These are phyloP conservation scores for Mimumesa dahlbomi DNA, from an alignment of 2,888 invertebrate genomes.

Conservation along the genomic window DNA sequence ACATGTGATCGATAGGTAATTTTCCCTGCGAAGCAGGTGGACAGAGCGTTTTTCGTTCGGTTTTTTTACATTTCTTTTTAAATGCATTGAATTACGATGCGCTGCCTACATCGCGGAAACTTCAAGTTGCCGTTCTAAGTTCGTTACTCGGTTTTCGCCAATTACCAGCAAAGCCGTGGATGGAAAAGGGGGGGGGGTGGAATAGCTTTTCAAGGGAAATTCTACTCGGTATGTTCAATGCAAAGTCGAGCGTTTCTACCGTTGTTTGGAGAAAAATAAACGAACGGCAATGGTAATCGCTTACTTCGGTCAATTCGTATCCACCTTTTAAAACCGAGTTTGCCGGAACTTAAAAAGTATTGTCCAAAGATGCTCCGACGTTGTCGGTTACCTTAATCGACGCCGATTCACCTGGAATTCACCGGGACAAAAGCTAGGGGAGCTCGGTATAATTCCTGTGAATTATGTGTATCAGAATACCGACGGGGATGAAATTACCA, in stretches of 20 bases:
- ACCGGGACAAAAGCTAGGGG: slow-evolving; percentile 24
- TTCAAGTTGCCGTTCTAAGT: slow-evolving; percentile 40
- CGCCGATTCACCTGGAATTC: slow-evolving; percentile 39
- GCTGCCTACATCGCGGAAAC: no score
- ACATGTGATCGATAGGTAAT: no score
- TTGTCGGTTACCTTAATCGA: slow-evolving; percentile 51
- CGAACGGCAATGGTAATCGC: slow-evolving; percentile 44
- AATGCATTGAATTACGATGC: no score
- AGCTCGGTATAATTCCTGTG: no score
- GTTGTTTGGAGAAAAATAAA: slow-evolving; percentile 20
- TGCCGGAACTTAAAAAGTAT: slow-evolving; percentile 32
- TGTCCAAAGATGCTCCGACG: slow-evolving; percentile 39
- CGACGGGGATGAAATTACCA: no score
- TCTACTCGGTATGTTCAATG: slow-evolving; percentile 16
- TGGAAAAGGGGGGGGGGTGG: slow-evolving; percentile 1
- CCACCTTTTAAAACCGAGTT: slow-evolving; percentile 15
- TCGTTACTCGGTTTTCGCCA: slow-evolving; percentile 46
- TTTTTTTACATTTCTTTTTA: no score
- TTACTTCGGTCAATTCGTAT: slow-evolving; percentile 22
- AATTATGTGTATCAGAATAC: no score
- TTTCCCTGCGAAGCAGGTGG: no score
- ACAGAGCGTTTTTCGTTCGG: no score
- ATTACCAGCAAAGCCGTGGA: slow-evolving; percentile 41
- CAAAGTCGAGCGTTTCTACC: slow-evolving; percentile 13
- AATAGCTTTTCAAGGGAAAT: slow-evolving; percentile 16